Evolutionary conservation across 2,888 invertebrate species (phyloP), one percentile per base, ranked within the genome.

Genomic region (Tetramorium bicarinatum): DNA sequence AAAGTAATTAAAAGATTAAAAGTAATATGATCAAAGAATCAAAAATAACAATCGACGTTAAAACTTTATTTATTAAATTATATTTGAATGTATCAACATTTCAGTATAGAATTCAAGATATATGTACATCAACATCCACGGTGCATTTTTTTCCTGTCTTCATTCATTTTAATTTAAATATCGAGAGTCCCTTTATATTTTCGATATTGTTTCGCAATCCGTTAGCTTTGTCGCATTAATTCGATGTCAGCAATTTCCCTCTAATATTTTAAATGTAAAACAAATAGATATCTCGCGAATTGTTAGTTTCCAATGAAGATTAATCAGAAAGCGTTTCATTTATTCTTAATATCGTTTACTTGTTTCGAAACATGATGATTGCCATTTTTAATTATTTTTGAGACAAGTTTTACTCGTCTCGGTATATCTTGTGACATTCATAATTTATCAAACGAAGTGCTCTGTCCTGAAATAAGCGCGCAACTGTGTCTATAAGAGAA

Each of bases 401-500:
- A 9, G n/a, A 2, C 25, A 54, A 66, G 7, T 13, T 25, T n/a
- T 13, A 3, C 1, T 47, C 15, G 41, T 34, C 29, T 34, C 29
- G 41, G 47, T 29, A 18, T 18, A 61, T n/a, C n/a, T 15, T 25
- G 41, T n/a, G 41, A 52, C 4, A 62, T 29, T 54, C 34, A 7
- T 59, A 59, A 59, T 41, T 71, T 56, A 38, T 15, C 18, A 21
- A 47, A 47, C 8, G 47, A 61, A 59, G 44, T 69, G 15, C 44
- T 18, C 8, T 6, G 44, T 47, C 61, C 47, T 44, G 25, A 47
- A 38, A 59, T 59, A 38, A n/a, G 15, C 34, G 38, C 4, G 41
- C 76, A 29, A 21, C n/a, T 38, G 64, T n/a, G n/a, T 41, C 34
- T 56, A 21, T 21, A 44, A 72, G 29, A 80, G 47, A 80, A 80